phyloP scores from a whole-genome alignment of 2,888 invertebrate species.

The Scaptomyza reducta region DNA sequence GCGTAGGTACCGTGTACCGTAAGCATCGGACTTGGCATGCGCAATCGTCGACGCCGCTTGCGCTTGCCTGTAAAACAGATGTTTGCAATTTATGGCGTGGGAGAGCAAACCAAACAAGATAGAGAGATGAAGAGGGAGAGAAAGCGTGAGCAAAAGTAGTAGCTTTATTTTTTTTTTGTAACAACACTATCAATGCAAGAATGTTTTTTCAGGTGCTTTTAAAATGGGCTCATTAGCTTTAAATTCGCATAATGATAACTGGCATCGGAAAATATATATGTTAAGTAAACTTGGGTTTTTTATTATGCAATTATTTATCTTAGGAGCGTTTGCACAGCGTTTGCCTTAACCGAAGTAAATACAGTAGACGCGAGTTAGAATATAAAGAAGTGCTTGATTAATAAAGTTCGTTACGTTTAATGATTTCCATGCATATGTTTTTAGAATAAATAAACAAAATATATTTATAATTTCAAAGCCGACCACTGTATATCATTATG shows the following conservation, averaged over 20 bases:
- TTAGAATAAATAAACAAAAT: background rate
- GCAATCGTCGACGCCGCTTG: slow-evolving; percentile 45
- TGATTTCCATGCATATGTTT: background rate
- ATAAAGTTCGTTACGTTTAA: no score
- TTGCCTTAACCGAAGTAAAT: background rate
- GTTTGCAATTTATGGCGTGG: slow-evolving; percentile 53
- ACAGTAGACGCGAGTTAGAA: background rate
- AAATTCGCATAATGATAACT: slow-evolving; percentile 28
- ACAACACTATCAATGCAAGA: slow-evolving; percentile 32
- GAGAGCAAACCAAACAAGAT: slow-evolving; percentile 19
- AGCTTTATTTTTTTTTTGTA: slow-evolving; percentile 38
- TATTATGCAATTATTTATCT: slow-evolving; percentile 58
- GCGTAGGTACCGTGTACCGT: slow-evolving; percentile 58
- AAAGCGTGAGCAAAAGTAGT: slow-evolving; percentile 12
- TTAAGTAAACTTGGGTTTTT: slow-evolving; percentile 8
- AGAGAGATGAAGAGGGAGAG: slow-evolving; percentile 2
- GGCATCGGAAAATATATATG: background rate
- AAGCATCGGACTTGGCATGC: slow-evolving; percentile 57
- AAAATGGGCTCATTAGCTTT: slow-evolving; percentile 37
- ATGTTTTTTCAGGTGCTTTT: slow-evolving; percentile 28
- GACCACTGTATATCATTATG: slow-evolving; percentile 20
- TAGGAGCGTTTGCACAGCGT: slow-evolving; percentile 4
- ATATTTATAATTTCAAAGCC: background rate
- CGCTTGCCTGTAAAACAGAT: slow-evolving; percentile 55
- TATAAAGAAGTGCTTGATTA: background rate